Base-by-base conservation (phyloP, 92 coral and sea anemone genomes). In the Phymanthus crucifer region DNA sequence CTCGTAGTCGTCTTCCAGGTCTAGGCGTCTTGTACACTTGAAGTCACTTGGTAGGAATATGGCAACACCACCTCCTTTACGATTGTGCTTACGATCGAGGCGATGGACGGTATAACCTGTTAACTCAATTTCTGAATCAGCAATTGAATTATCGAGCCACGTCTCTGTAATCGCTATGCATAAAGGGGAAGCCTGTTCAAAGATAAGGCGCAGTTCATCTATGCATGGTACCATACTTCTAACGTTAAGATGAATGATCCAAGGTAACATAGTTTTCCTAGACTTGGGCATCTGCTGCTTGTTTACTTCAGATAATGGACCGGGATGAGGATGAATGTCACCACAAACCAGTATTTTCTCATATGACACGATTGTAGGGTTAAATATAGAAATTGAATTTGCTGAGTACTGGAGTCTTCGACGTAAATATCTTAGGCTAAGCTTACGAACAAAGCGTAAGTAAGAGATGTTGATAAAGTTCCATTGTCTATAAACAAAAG, bases 121-220 rank as follows among this genome's bases (percentile, higher is more conserved):
- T 76, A 83, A 1, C 46, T 83, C 87, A 23, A 83, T 70, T 77
- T 69, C 83, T 6, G 83, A 43, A 70, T 83, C 82, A 56, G 87
- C 65, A 26, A 83, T 70, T 36, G 87, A 76, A 71, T 50, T 33
- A 66, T 83, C 87, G 12, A 76, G 80, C 87, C 87, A 83, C 76
- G 87, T 83, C 75, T 83, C 87, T 34, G 87, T 66, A 16, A 76
- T 76, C 2, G 81, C 83, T 43, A 83, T 83, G 50, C 77, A 76
- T 77, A 83, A 47, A 43, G 78, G 78, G 24, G 65, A 43, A 18
- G 36, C 6, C 23, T 31, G 40, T 19, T 32, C 65, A 43, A 74
- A 74, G 26, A 74, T 74, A 50, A 74, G 5, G 23, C 78, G 16
- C 35, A 74, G 45, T 43, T 73, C 80, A 52, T 75, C 80, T 37